Evolutionary conservation across 2,888 invertebrate genomes (phyloP).

Genomic region (Andricus curvator): DNA sequence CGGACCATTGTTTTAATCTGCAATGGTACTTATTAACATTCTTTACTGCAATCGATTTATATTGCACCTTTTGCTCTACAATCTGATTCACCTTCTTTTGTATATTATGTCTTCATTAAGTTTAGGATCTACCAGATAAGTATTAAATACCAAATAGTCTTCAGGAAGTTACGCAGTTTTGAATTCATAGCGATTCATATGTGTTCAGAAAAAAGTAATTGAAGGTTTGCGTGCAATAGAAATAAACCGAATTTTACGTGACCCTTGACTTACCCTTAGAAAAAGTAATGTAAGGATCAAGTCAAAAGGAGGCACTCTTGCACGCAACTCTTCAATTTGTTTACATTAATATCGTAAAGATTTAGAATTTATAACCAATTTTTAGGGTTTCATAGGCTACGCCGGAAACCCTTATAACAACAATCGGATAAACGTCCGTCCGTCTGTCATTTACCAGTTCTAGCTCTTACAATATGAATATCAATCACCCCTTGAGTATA

Average conservation of each 20-base stretch:
- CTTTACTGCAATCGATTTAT: not conserved
- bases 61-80: not conserved
- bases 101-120: not conserved
- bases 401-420: too few species aligned
- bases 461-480: too few species aligned
- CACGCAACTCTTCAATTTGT: slow-evolving; percentile 36
- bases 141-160: not conserved
- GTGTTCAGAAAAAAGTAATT: slow-evolving; percentile 3
- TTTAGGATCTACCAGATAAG: not conserved
- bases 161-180: not conserved
- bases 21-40: not conserved
- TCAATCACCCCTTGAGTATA: too few species aligned
- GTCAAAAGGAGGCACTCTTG: not conserved
- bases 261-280: slow-evolving; percentile 5
- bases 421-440: too few species aligned
- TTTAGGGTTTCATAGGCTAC: too few species aligned
- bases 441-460: too few species aligned
- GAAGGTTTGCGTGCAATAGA: slow-evolving; percentile 12
- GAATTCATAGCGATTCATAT: not conserved
- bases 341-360: slow-evolving; percentile 2
- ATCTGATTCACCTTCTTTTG: slow-evolving; percentile 24
- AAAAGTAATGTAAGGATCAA: slow-evolving; percentile 5
- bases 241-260: slow-evolving; percentile 10
- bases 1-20: not conserved
- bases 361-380: not conserved